Evolutionary conservation across 2,888 invertebrate species (phyloP).

Genomic region (Celastrina argiolus): DNA sequence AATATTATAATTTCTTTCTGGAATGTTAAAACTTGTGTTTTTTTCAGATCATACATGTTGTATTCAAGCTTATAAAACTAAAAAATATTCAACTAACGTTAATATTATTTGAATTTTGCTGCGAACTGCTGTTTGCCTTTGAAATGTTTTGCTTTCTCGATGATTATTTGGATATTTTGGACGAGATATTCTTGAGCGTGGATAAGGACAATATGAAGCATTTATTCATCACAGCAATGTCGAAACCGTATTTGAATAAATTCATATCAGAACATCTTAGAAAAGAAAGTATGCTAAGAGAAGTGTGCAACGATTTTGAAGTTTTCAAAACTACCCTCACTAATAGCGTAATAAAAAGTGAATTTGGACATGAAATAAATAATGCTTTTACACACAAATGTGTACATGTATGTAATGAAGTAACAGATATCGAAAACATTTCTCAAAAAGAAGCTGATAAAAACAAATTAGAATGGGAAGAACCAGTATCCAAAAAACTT

Average conservation of each 20-base stretch:
- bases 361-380: background rate
- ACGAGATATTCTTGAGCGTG: background rate
- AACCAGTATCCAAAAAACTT: constrained; percentile 54
- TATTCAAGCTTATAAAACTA: constrained; percentile 43
- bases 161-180: background rate
- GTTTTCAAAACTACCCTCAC: background rate
- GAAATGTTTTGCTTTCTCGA: background rate
- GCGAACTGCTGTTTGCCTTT: constrained; percentile 39
- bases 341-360: background rate
- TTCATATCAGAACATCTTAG: constrained; percentile 33
- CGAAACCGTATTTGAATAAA: constrained; percentile 26
- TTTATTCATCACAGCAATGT: constrained; percentile 35
- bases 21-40: constrained; percentile 3
- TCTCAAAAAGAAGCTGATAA: constrained; percentile 38
- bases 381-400: constrained; percentile 48
- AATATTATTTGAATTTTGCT: constrained; percentile 45
- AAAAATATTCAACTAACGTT: constrained; percentile 49
- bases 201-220: constrained; percentile 33
- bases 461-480: constrained; percentile 29
- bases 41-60: constrained; percentile 52
- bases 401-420: constrained; percentile 31
- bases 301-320: constrained; percentile 29
- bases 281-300: constrained; percentile 14
- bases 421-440: constrained; percentile 51
- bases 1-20: background rate